phyloP scores from a whole-genome alignment of 2,888 invertebrate species.

The Muschampia plurimacula region DNA sequence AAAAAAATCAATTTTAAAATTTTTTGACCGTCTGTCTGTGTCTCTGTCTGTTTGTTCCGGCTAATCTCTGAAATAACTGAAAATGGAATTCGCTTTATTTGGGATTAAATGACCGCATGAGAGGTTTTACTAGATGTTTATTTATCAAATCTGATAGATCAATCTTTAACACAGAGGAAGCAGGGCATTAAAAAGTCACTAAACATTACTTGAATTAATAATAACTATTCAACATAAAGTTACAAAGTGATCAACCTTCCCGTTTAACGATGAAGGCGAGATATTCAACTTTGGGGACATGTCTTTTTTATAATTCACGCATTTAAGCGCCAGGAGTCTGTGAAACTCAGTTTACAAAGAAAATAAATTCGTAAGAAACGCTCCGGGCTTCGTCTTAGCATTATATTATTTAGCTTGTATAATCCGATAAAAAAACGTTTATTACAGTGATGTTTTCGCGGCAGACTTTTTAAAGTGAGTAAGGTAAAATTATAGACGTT shows the following conservation, averaged over 20 bases:
- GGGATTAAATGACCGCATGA: too few relatives aligned
- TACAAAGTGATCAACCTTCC: conserved; percentile 26
- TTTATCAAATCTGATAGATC: too few relatives aligned
- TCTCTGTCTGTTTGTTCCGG: too few relatives aligned
- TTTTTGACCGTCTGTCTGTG: too few relatives aligned
- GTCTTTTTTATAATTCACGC: conserved; percentile 38
- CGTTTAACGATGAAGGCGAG: conserved; percentile 29
- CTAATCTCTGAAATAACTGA: too few relatives aligned
- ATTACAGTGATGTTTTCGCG: conserved; percentile 27
- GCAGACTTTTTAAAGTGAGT: conserved; percentile 2
- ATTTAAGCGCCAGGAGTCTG: conserved; percentile 32
- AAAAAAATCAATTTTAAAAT: too few relatives aligned
- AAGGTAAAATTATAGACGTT: conserved; percentile 1
- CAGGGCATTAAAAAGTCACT: not conserved
- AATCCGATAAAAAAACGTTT: conserved; percentile 30
- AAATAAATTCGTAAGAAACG: conserved; percentile 37
- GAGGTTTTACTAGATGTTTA: too few relatives aligned
- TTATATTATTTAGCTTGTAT: conserved; percentile 32
- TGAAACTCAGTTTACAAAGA: conserved; percentile 29
- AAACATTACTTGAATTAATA: conserved; percentile 16
- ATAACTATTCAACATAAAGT: conserved; percentile 25
- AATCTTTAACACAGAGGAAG: too few relatives aligned
- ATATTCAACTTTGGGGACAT: conserved; percentile 33
- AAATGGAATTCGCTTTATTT: too few relatives aligned
- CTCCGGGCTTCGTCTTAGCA: conserved; percentile 18